Evolutionary conservation across 2,113 vertebrate genomes (phyloP), one percentile per base, ranked within the genome.

Genomic region (Sylvilagus bachmani): DNA sequence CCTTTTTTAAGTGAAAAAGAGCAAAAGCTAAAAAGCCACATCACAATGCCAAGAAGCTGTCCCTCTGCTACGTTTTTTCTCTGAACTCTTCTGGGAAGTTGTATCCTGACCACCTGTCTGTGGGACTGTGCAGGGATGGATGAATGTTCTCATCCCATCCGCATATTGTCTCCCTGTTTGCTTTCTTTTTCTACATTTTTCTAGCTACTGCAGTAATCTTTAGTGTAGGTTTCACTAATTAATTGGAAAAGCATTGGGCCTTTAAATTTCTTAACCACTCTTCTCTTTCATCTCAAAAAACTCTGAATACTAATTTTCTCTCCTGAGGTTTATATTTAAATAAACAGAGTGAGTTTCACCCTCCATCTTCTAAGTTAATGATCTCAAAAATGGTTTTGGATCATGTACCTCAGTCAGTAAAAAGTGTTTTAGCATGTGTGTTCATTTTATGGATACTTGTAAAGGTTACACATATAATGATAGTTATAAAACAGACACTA

Each of bases 271-370:
- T 89, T 36, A 10, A 38, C 25, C 7, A 29, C 14, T 21, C 44
- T 82, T 92, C 19, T 88, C 33, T 82, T 77, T 85, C 21, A 33
- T 82, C 24, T 91, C 64, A 8, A 77, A 77, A 90, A 84, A 77
- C 27, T 92, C 49, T 3, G 36, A 70, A 49, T 49, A 81, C n/a
- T 31, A 3, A 73, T 55, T 85, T 29, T 36, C 88, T 58, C 44
- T 88, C 55, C 44, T 81, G 12, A 55, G 83, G 66, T 90, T 78
- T 90, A 17, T 55, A 69, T 61, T 95, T 92, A 86, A 89, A 55
- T 86, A 29, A 92, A 91, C 29, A 95, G 25, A 51, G 66, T 49
- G 38, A 87, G 33, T 77, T 86, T 90, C 38, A 36, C 22, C 84
- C 90, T 78, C 49, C 70, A 17, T 70, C 49, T 91, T 92, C 82